A percentile compares a stretch with the other conserved stretches of the same genome.
phyloP scores from a whole-genome alignment of 2,797 vertebrate species.

The Eulemur coronatus region DNA sequence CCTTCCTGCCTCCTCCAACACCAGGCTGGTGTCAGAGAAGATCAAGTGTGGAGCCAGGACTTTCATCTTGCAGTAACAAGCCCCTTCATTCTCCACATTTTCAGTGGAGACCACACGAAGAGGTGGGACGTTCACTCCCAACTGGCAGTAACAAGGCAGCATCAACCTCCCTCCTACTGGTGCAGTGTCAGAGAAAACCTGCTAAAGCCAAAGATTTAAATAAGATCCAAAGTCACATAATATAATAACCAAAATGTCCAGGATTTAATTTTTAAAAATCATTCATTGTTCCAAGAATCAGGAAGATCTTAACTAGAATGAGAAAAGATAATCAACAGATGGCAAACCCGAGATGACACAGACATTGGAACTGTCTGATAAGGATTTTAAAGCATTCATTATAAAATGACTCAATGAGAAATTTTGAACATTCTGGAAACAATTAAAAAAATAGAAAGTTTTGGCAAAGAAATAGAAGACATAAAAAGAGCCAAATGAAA shows the following conservation, averaged over 20 bases:
- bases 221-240: not conserved
- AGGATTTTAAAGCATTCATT: not conserved
- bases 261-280: conserved; percentile 22
- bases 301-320: not conserved
- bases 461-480: not conserved
- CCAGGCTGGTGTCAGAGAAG: not conserved
- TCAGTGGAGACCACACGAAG: not conserved
- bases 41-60: not conserved
- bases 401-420: not conserved
- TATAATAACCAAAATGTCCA: not conserved
- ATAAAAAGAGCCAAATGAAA: not conserved
- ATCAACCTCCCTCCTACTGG: not conserved
- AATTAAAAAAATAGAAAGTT: not conserved
- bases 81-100: not conserved
- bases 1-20: not conserved
- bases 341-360: not conserved
- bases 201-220: not conserved
- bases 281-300: not conserved
- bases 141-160: not conserved
- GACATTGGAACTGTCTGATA: not conserved
- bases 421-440: not conserved
- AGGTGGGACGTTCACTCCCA: not conserved
- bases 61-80: not conserved
- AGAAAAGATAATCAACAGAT: conserved; percentile 37
- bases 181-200: not conserved